These are phyloP conservation scores for Simalia tracyae DNA, from an alignment of 2,797 vertebrate species.

Conservation along the genomic window DNA sequence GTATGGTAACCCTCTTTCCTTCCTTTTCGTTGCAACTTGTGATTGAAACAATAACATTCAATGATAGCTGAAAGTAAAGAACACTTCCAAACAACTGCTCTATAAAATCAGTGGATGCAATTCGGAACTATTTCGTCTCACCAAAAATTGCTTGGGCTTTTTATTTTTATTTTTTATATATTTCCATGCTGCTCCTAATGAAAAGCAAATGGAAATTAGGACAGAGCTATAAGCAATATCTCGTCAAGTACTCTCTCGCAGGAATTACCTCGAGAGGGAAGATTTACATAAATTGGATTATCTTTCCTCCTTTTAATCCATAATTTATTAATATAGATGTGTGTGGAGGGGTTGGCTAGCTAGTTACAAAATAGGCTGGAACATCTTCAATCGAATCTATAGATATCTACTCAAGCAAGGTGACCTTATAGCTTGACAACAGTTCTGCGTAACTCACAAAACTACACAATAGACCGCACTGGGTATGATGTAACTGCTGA, in stretches of 20 bases:
- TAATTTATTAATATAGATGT: neutral
- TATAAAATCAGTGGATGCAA: neutral
- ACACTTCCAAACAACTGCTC: neutral
- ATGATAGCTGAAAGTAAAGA: neutral
- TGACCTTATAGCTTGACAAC: neutral
- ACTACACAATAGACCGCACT: neutral
- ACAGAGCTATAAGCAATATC: neutral
- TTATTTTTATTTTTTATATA: neutral
- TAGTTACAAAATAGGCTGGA: neutral
- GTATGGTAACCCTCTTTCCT: neutral
- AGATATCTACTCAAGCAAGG: neutral
- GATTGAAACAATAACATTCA: neutral
- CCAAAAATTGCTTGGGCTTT: neutral
- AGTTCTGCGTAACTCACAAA: neutral
- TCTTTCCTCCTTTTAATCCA: neutral
- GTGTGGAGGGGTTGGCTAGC: neutral
- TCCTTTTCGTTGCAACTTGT: neutral
- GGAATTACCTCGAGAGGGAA: neutral
- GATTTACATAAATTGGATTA: neutral
- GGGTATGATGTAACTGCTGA: neutral
- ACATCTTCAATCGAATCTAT: neutral
- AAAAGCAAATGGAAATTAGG: neutral
- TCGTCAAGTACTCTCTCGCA: neutral
- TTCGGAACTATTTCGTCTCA: neutral
- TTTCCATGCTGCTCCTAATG: neutral